These are phyloP conservation scores for Ichneumon xanthorius DNA, from an alignment of 2,888 invertebrate species.

Conservation along the genomic window DNA sequence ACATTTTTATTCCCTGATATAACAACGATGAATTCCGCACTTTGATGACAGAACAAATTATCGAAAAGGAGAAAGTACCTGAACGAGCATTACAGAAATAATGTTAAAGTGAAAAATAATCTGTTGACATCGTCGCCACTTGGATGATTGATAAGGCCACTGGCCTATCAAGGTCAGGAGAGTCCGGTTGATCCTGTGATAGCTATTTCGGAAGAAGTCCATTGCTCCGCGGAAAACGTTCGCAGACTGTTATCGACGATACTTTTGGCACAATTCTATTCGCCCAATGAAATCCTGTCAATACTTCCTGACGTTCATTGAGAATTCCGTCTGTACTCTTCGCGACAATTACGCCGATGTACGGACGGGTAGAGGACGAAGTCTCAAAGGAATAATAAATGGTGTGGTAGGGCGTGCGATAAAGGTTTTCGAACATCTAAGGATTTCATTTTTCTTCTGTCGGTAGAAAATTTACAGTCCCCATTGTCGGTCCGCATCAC, in stretches of 20 bases:
- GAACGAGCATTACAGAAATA: neutral
- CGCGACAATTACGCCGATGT: neutral
- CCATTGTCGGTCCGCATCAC: neutral
- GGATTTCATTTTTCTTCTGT: neutral
- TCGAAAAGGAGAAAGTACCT: neutral
- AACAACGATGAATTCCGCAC: neutral
- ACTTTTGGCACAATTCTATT: neutral
- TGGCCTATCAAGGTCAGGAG: conserved; percentile 2
- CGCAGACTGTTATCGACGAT: neutral
- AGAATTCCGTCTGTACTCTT: conserved; percentile 4
- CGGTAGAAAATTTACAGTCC: neutral
- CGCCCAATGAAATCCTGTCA: neutral
- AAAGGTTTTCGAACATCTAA: neutral
- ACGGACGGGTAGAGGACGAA: neutral
- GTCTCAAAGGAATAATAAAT: conserved; percentile 14
- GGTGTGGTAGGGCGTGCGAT: neutral
- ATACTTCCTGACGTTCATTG: neutral
- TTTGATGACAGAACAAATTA: neutral
- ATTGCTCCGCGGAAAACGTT: neutral
- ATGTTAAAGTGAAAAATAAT: conserved; percentile 6
- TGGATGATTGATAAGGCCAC: conserved; percentile 15
- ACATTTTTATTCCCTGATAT: conserved; percentile 44
- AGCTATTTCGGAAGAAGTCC: conserved; percentile 24
- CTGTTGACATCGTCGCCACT: conserved; percentile 15
- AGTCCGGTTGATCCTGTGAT: neutral